These are phyloP conservation scores for Beroe forskalii DNA, from an alignment of 37 sponge, comb jelly and placozoan species.

Conservation along the genomic window DNA sequence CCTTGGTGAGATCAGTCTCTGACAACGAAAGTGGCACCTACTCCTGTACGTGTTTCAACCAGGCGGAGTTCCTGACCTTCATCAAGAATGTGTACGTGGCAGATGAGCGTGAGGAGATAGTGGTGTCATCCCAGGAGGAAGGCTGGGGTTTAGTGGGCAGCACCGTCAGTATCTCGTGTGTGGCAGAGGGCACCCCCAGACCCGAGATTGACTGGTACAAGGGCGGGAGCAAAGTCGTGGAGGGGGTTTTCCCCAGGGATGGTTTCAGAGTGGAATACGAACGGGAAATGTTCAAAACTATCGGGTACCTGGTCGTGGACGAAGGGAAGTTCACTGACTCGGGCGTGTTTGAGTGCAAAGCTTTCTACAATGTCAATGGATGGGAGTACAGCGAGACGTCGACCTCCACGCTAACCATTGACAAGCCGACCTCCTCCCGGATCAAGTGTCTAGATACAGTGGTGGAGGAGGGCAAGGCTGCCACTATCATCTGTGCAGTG, in stretches of 20 bases:
- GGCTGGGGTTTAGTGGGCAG: constrained; percentile 37
- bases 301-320: constrained; percentile 25
- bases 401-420: not conserved
- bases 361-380: not conserved
- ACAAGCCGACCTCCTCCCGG: constrained; percentile 13
- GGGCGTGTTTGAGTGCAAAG: not conserved
- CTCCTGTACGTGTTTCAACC: constrained; percentile 30
- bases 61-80: not conserved
- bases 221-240: constrained; percentile 22
- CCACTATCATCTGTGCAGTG: constrained; percentile 9
- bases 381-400: not conserved
- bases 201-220: constrained; percentile 43
- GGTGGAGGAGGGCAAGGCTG: not conserved
- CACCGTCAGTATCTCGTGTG: constrained; percentile 2
- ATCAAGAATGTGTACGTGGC: constrained; percentile 28
- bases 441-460: constrained; percentile 1
- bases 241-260: constrained; percentile 19
- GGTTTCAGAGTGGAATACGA: constrained; percentile 5
- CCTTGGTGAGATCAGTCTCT: not conserved
- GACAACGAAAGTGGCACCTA: constrained; percentile 28
- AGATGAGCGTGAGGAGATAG: not conserved
- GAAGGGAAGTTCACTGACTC: not conserved
- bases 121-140: not conserved
- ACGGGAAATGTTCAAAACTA: not conserved
- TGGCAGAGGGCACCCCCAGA: not conserved